Conservation (phyloP, 2,797 vertebrate genomes). For the Myoxocephalus aenaeus region DNA sequence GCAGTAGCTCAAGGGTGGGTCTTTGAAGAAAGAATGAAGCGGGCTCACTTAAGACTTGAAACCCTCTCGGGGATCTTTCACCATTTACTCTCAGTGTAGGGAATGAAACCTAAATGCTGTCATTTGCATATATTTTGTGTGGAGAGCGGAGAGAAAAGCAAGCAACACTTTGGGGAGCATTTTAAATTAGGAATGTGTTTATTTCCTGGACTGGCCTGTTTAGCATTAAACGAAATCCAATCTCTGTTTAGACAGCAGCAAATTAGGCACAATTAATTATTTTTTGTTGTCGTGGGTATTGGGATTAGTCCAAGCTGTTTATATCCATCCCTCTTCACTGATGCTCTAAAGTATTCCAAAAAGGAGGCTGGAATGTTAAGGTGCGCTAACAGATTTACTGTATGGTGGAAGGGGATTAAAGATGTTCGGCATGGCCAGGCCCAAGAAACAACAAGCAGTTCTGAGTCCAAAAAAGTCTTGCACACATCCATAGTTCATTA, state of each 20-base stretch:
- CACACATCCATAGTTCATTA: conserved; percentile 69
- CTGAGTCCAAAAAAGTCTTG: conserved; percentile 38
- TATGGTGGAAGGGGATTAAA: conserved; percentile 56
- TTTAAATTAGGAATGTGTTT: conserved; percentile 80
- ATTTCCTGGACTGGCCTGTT: conserved; percentile 75
- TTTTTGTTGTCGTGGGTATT: conserved; percentile 74
- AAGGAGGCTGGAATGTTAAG: conserved; percentile 47
- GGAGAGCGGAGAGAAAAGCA: conserved; percentile 51
- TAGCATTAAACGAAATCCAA: conserved; percentile 82
- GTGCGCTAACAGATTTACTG: conserved; percentile 55
- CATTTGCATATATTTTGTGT: conserved; percentile 79
- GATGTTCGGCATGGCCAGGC: conserved; percentile 54
- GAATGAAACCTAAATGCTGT: conserved; percentile 71
- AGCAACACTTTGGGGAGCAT: conserved; percentile 71
- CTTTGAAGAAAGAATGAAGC: conserved; percentile 63
- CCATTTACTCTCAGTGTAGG: conserved; percentile 59
- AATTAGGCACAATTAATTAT: conserved; percentile 82
- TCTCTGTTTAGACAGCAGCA: conserved; percentile 82
- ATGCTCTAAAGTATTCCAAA: conserved; percentile 54
- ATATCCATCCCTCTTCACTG: conserved; percentile 56
- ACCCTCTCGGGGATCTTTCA: conserved; percentile 61
- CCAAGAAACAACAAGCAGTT: conserved; percentile 47
- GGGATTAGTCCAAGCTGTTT: conserved; percentile 76
- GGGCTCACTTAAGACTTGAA: conserved; percentile 58
- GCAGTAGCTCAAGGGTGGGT: conserved; percentile 37